Evolutionary conservation across 2,888 invertebrate species (phyloP), one percentile per base, ranked within the genome.

Genomic region (Fissipunctia ypsillon): DNA sequence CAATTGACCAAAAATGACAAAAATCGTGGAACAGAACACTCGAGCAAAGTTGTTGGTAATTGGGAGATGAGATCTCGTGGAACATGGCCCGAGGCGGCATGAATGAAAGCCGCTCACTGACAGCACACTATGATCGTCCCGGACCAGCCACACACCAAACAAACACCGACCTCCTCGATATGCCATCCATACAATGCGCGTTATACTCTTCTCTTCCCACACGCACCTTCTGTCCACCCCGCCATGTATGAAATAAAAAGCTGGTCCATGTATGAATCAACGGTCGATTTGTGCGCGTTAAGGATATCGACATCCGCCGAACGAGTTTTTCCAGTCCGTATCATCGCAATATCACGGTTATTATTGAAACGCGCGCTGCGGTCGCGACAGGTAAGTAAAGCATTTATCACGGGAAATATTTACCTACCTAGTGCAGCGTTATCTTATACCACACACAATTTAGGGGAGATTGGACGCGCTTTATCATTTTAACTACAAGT

Each of bases 341-440:
- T 96, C 96, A 95, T 96, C 96, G 95, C 95, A 94, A 95, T 96
- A 96, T 96, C 95, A 96, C 94, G 95, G 95, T 95, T 96, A 95
- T 96, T 95, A 96, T 96, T 94, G 93, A 96, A 95, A 94, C 95
- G 93, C 93, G 94, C 93, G 91, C 93, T 93, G 94, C 92, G 95
- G 92, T 91, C 95, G 94, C 95, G 96, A 95, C 96, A 95, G 95
- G 95, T 95, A 95, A 95, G 92, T 94, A 92, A 94, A 94, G 92
- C 94, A 94, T 96, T 95, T 95, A 96, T 95, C 95, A 93, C 91
- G 88, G 91, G 90, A 90, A 90, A 94, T 95, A 94, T 95, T 95
- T 95, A 93, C 93, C 90, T 89, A 91, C 92, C 90, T 89, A 91
- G 89, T 88, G 87, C 85, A 87, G 87, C 84, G 86, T 91, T 92